Conservation (phyloP, 2,113 vertebrate species). For the Panthera tigris region DNA sequence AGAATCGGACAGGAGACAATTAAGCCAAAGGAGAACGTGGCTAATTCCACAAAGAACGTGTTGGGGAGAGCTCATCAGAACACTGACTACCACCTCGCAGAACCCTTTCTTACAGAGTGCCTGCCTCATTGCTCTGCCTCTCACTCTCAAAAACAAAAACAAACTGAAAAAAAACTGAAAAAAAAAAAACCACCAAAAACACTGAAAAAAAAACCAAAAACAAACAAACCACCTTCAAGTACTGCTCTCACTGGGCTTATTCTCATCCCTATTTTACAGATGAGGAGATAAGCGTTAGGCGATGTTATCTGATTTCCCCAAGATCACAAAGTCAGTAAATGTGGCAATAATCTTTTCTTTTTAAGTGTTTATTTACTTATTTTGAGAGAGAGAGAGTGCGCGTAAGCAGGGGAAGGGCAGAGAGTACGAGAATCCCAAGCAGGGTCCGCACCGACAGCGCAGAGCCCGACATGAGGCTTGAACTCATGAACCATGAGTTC, state of each 20-base stretch:
- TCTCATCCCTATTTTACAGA: background rate
- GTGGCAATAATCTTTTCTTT: background rate
- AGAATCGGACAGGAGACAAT: conserved; percentile 30
- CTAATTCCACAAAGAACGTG: conserved; percentile 14
- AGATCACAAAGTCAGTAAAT: background rate
- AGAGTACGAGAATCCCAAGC: too few species aligned
- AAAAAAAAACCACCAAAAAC: background rate
- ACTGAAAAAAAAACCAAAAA: background rate
- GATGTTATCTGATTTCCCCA: background rate
- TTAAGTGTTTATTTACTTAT: too few species aligned
- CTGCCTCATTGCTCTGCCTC: background rate
- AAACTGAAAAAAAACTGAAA: background rate
- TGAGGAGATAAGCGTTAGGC: background rate
- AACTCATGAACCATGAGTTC: too few species aligned
- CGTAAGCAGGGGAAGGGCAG: too few species aligned
- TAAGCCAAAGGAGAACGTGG: background rate
- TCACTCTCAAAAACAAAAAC: background rate
- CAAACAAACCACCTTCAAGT: background rate
- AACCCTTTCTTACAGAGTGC: background rate
- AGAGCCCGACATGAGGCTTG: too few species aligned
- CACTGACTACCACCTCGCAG: background rate
- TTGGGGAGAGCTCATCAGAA: background rate
- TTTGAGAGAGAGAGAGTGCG: too few species aligned
- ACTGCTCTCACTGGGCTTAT: background rate
- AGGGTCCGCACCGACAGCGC: too few species aligned